phyloP scores from a whole-genome alignment of 2,113 vertebrate genomes.

The Phocoena sinus region DNA sequence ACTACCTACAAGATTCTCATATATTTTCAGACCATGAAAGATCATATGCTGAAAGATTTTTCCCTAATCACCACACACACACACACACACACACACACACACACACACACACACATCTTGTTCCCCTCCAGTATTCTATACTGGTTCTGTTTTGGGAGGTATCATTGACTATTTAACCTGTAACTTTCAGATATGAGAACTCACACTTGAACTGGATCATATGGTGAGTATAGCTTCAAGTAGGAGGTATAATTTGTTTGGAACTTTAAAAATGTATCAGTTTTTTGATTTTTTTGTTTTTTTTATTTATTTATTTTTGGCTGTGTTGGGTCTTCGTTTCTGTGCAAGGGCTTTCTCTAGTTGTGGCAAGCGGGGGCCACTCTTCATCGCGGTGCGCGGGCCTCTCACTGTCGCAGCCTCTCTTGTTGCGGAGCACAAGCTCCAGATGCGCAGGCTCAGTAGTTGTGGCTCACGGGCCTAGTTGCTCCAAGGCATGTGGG shows the following conservation, averaged over 20 bases:
- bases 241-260: neutral
- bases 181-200: neutral
- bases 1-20: neutral
- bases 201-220: neutral
- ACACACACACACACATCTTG: neutral
- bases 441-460: too few species aligned
- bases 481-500: too few species aligned
- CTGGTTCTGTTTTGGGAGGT: neutral
- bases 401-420: rapidly evolving
- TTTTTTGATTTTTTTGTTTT: neutral
- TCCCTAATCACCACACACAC: neutral
- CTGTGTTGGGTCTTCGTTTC: too few species aligned
- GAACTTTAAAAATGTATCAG: neutral
- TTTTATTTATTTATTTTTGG: too few species aligned
- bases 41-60: neutral
- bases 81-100: too few species aligned
- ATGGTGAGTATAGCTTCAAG: neutral
- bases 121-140: neutral
- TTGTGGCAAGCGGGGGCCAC: too few species aligned
- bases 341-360: too few species aligned
- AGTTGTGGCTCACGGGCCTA: too few species aligned
- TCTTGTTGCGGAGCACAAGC: too few species aligned
- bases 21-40: neutral
- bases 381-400: too few species aligned
- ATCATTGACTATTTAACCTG: neutral